Evolutionary conservation across 2,888 invertebrate species (phyloP).

Genomic region (Byasa hedistus): DNA sequence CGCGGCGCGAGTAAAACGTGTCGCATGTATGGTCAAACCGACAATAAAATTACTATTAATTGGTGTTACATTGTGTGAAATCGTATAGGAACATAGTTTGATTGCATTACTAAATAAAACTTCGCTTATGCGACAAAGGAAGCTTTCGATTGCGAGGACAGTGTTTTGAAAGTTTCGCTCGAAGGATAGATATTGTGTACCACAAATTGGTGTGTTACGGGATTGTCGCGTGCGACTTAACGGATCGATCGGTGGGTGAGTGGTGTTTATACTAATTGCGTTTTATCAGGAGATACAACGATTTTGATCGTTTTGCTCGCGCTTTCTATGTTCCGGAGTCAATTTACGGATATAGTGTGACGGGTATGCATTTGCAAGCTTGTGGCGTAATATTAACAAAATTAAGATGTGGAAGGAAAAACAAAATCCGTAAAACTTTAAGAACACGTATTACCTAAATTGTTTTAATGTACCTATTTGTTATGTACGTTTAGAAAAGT

Average conservation of each 20-base stretch:
- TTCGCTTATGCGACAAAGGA: constrained; percentile 39
- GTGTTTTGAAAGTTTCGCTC: constrained; percentile 60
- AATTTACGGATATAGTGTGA: constrained; percentile 3
- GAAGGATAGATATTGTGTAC: constrained; percentile 47
- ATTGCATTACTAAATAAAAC: constrained; percentile 34
- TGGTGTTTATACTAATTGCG: constrained; percentile 25
- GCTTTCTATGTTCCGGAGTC: constrained; percentile 10
- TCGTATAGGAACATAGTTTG: constrained; percentile 29
- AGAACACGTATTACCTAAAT: neutral
- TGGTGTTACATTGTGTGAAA: constrained; percentile 53
- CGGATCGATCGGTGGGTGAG: constrained; percentile 39
- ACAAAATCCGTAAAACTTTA: neutral
- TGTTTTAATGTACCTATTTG: too few species aligned
- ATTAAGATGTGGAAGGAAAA: neutral
- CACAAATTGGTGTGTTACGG: constrained; percentile 59
- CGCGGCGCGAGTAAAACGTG: constrained; percentile 49
- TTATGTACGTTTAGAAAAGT: too few species aligned
- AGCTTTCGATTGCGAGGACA: constrained; percentile 54
- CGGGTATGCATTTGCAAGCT: constrained; percentile 5
- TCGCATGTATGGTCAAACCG: constrained; percentile 33
- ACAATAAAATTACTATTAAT: constrained; percentile 44
- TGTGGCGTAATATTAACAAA: constrained; percentile 1
- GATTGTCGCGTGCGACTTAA: constrained; percentile 55
- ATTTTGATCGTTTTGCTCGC: constrained; percentile 10
- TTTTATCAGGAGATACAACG: constrained; percentile 27